Percentiles rank a stretch among this genome's conserved stretches.
Evolutionary conservation across 2,797 vertebrate genomes (phyloP).

Genomic region (Limosa lapponica): DNA sequence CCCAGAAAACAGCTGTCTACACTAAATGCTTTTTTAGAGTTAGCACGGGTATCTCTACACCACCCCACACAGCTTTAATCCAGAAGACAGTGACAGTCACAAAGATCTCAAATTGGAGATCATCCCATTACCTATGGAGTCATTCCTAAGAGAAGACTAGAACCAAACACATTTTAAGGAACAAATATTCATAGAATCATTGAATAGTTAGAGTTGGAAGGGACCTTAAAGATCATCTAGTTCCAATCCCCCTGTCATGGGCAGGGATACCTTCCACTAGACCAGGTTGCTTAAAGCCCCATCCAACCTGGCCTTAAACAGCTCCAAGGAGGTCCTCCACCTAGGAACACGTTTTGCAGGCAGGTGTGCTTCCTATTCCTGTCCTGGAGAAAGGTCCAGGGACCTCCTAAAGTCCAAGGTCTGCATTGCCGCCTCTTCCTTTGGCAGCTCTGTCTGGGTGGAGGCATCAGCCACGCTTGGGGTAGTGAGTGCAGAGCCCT

Average conservation of each 20-base stretch:
- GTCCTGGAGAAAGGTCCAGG: not conserved
- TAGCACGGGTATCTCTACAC: too few species aligned
- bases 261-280: not conserved
- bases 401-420: not conserved
- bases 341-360: not conserved
- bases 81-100: not conserved
- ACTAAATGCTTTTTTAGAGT: accelerated
- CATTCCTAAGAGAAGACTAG: not conserved
- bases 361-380: too few species aligned
- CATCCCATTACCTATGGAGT: not conserved
- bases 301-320: not conserved
- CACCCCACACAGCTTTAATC: not conserved
- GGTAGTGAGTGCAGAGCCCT: not conserved
- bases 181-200: not conserved
- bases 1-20: not conserved
- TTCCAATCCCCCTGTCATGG: not conserved
- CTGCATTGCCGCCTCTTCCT: not conserved
- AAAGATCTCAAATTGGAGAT: not conserved
- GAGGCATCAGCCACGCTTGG: not conserved
- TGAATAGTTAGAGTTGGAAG: not conserved
- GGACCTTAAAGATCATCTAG: not conserved
- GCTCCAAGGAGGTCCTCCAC: not conserved
- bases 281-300: not conserved
- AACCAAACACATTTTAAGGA: not conserved
- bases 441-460: not conserved